Evolutionary conservation across 2,888 invertebrate species (phyloP).

Genomic region (Argynnis bischoffii): DNA sequence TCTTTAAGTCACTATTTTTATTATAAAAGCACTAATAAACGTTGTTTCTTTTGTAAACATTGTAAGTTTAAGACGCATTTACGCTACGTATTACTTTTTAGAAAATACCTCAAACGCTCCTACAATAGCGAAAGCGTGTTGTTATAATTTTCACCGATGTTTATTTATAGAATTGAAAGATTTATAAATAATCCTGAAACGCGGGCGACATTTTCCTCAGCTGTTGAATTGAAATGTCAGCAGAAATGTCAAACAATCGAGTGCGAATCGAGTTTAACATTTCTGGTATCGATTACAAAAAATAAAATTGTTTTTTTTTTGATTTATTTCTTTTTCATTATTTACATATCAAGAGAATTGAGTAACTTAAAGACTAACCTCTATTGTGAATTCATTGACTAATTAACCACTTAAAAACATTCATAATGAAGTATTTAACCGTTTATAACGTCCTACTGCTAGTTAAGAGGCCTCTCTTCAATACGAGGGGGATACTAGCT

Average conservation of each 20-base stretch:
- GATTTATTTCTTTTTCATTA: too few species aligned
- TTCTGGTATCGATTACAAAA: neutral
- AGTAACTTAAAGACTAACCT: too few species aligned
- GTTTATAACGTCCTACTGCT: too few species aligned
- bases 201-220: constrained; percentile 42
- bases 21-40: constrained; percentile 38
- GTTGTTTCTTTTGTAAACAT: constrained; percentile 56
- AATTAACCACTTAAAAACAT: too few species aligned
- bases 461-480: too few species aligned
- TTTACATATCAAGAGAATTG: too few species aligned
- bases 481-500: too few species aligned
- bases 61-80: constrained; percentile 49
- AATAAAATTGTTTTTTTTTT: neutral
- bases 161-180: constrained; percentile 72
- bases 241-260: constrained; percentile 32
- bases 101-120: constrained; percentile 61
- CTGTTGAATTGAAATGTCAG: constrained; percentile 39
- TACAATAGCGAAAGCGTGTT: constrained; percentile 57
- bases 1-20: constrained; percentile 26
- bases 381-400: too few species aligned
- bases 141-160: constrained; percentile 64
- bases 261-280: constrained; percentile 7
- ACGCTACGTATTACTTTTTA: constrained; percentile 51
- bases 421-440: too few species aligned
- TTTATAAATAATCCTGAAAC: constrained; percentile 68